These are phyloP conservation scores for Erebia palarica DNA, from an alignment of 2,888 invertebrate species.

Conservation along the genomic window DNA sequence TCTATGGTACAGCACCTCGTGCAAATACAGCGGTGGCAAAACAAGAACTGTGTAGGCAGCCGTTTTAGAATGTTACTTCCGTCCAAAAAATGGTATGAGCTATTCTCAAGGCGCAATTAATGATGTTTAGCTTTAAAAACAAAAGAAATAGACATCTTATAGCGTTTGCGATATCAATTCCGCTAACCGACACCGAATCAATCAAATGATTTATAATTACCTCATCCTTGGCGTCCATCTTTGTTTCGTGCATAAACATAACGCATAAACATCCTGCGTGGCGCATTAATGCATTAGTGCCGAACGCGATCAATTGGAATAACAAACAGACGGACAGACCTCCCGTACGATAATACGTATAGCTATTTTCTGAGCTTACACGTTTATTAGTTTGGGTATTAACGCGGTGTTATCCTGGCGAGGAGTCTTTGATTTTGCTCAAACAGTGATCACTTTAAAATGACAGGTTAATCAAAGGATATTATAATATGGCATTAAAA, in stretches of 20 bases:
- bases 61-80: too few relatives aligned
- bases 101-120: not conserved
- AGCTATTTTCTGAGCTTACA: slow-evolving; percentile 11
- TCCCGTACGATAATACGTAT: slow-evolving; percentile 36
- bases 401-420: not conserved
- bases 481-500: too few relatives aligned
- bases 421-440: not conserved
- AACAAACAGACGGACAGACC: slow-evolving; percentile 50
- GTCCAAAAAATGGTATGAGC: too few relatives aligned
- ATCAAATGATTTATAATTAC: slow-evolving; percentile 37
- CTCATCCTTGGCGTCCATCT: slow-evolving; percentile 32
- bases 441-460: not conserved
- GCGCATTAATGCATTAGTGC: slow-evolving; percentile 60
- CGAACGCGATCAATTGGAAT: slow-evolving; percentile 50
- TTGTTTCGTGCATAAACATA: slow-evolving; percentile 36
- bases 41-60: too few relatives aligned
- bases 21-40: too few relatives aligned
- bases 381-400: not conserved
- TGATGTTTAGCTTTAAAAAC: not conserved
- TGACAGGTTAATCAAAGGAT: too few relatives aligned
- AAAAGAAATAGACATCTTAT: slow-evolving; percentile 12
- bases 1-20: too few relatives aligned
- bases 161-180: slow-evolving; percentile 15
- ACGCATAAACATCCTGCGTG: slow-evolving; percentile 46
- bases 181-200: slow-evolving; percentile 25